Conservation (phyloP, 2,797 vertebrate genomes). For the Sebastolobus alascanus region DNA sequence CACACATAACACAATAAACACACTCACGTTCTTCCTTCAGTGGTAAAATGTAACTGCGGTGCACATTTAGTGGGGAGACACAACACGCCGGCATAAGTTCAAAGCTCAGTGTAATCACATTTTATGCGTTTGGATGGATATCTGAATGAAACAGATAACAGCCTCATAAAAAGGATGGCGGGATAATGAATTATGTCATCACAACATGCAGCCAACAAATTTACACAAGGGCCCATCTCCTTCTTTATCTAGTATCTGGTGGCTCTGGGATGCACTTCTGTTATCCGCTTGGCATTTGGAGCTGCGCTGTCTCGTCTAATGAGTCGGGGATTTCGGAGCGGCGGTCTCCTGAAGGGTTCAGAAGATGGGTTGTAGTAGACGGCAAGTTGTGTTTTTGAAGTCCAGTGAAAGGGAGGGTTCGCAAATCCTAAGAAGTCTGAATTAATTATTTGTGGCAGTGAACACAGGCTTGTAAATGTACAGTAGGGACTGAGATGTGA, state of each 20-base stretch:
- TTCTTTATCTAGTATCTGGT: slow-evolving; percentile 68
- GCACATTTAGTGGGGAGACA: slow-evolving; percentile 58
- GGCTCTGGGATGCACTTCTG: slow-evolving; percentile 31
- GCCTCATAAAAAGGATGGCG: slow-evolving; percentile 64
- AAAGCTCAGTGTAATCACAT: slow-evolving; percentile 74
- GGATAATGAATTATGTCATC: slow-evolving; percentile 78
- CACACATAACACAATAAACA: slow-evolving; percentile 6
- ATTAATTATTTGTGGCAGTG: slow-evolving; percentile 43
- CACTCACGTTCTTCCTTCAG: slow-evolving; percentile 11
- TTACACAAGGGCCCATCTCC: slow-evolving; percentile 63
- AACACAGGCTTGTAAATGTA: slow-evolving; percentile 19
- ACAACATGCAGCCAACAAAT: slow-evolving; percentile 66
- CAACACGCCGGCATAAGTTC: slow-evolving; percentile 56
- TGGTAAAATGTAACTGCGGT: slow-evolving; percentile 33
- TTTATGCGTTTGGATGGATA: slow-evolving; percentile 70
- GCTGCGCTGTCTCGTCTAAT: slow-evolving; percentile 60
- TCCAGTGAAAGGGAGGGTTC: slow-evolving; percentile 21
- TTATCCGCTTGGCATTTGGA: slow-evolving; percentile 71
- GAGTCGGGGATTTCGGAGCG: slow-evolving; percentile 60
- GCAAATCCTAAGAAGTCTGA: slow-evolving; percentile 42
- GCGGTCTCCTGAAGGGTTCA: slow-evolving; percentile 40
- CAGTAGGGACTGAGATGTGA: slow-evolving; percentile 12
- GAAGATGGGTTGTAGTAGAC: slow-evolving; percentile 13
- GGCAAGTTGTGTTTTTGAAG: slow-evolving; percentile 47
- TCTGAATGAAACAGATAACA: slow-evolving; percentile 73